Evolutionary conservation across 2,797 vertebrate genomes (phyloP), one percentile per base, ranked within the genome.

Genomic region (Coracias cyanogaster): DNA sequence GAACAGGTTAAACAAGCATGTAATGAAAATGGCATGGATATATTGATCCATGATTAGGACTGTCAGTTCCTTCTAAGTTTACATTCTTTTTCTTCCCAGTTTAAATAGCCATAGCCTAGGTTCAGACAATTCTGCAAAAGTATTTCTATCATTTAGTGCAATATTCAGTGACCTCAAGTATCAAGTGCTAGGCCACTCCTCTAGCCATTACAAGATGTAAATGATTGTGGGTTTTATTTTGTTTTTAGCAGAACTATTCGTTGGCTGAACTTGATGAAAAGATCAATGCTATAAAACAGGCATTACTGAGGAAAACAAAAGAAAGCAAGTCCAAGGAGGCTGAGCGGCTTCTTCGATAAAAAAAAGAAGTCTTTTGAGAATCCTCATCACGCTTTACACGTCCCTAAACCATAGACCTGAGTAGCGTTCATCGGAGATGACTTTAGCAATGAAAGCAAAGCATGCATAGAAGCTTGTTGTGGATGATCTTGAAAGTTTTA

Each of bases 181-280:
- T 77, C 49, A 70, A 90, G 70, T 87, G 61, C 77, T 92, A 77
- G 74, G 55, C 48, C 54, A 49, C 92, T 95, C 97, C 83, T 87
- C 73, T 77, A 90, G 87, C 91, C 97, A 64, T 97, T 97, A 65
- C 26, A 83, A 87, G 39, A 90, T 98, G 87, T 97, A 96, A 97
- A 95, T 91, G 37, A 86, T 25, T 70, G 69, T 77, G 58, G 29
- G 74, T 94, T 93, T 89, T 96, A 82, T 90, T 95, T 96, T 96
- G 62, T 97, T 96, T 97, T 97, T 96, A 98, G 96, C 98, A 99
- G 99, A 98, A 96, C 93, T 99, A 99, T 97, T 99, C 98, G 67
- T 98, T 99, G 97, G 98, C 98, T 39, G 99, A 99, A 98, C 98
- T 99, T 97, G 99, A 99, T 97, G 99, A 99, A 97, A 99, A 99